phyloP scores from a whole-genome alignment of 2,797 vertebrate genomes.

The Crax fasciolata region DNA sequence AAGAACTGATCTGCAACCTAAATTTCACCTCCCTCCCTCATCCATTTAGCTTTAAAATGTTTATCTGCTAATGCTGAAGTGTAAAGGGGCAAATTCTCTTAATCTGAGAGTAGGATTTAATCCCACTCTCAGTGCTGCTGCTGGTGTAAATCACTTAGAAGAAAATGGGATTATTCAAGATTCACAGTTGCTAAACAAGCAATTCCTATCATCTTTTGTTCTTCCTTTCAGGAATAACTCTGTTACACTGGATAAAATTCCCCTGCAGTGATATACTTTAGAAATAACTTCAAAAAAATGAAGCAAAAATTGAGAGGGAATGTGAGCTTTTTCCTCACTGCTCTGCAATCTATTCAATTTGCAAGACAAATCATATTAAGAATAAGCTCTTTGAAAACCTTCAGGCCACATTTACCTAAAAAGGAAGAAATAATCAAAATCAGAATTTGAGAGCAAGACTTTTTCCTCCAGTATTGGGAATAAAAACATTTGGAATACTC shows the following conservation, averaged over 20 bases:
- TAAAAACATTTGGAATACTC: not conserved
- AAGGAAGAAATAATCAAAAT: conserved; percentile 26
- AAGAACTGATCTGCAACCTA: conserved; percentile 42
- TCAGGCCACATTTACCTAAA: not conserved
- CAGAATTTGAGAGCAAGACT: not conserved
- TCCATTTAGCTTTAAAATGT: not conserved
- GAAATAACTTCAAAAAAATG: not conserved
- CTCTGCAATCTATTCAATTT: not conserved
- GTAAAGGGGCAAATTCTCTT: not conserved
- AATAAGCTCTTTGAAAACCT: not conserved
- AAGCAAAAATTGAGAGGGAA: not conserved
- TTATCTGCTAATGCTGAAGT: not conserved
- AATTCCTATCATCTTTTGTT: rapidly evolving
- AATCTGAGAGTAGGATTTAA: rapidly evolving
- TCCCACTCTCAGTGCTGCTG: not conserved
- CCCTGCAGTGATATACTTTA: not conserved
- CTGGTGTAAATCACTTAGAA: not conserved
- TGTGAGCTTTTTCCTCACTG: not conserved
- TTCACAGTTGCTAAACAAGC: not conserved
- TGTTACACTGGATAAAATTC: not conserved
- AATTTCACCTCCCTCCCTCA: not conserved
- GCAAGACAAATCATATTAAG: not conserved
- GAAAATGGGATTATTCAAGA: not conserved
- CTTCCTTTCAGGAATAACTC: not conserved
- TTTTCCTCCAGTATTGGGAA: not conserved